Evolutionary conservation across 2,113 vertebrate genomes (phyloP).

Genomic region (Scomber scombrus): DNA sequence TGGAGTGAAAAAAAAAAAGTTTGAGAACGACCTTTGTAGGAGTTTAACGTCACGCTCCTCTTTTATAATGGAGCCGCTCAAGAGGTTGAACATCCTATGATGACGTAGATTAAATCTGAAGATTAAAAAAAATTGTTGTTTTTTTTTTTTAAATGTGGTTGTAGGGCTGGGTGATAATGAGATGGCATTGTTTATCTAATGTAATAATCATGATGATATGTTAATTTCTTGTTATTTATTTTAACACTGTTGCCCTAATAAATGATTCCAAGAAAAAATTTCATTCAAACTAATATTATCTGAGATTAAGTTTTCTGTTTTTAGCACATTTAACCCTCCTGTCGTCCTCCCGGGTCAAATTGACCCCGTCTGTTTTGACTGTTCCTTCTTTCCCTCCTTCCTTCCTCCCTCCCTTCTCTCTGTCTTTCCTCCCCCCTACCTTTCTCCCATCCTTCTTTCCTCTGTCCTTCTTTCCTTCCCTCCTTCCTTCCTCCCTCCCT

Average conservation of each 20-base stretch:
- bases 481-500: too few species aligned
- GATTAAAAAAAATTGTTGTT: background rate
- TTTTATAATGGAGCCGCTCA: conserved; percentile 6
- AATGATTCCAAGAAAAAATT: background rate
- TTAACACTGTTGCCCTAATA: background rate
- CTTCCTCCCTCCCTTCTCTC: too few species aligned
- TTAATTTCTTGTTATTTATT: conserved; percentile 8
- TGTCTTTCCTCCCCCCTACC: too few species aligned
- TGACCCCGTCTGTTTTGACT: too few species aligned
- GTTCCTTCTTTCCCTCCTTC: too few species aligned
- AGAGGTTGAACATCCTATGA: conserved; percentile 41
- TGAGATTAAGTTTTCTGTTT: conserved; percentile 12
- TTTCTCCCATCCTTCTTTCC: too few species aligned
- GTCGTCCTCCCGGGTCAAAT: too few species aligned
- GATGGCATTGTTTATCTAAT: conserved; percentile 27
- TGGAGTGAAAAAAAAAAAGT: conserved; percentile 16
- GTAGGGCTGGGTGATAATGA: conserved; percentile 32
- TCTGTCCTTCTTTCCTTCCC: too few species aligned
- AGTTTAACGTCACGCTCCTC: conserved; percentile 36
- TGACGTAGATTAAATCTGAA: conserved; percentile 24
- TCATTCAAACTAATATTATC: background rate
- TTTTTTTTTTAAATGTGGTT: conserved; percentile 5
- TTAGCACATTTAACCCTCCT: conserved; percentile 15
- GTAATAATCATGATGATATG: background rate
- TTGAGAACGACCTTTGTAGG: conserved; percentile 39